A percentile compares a stretch with the other conserved stretches of the same genome.
phyloP scores from a whole-genome alignment of 1,140 invertebrate genomes.

The Aphaenogaster ashmeadi region DNA sequence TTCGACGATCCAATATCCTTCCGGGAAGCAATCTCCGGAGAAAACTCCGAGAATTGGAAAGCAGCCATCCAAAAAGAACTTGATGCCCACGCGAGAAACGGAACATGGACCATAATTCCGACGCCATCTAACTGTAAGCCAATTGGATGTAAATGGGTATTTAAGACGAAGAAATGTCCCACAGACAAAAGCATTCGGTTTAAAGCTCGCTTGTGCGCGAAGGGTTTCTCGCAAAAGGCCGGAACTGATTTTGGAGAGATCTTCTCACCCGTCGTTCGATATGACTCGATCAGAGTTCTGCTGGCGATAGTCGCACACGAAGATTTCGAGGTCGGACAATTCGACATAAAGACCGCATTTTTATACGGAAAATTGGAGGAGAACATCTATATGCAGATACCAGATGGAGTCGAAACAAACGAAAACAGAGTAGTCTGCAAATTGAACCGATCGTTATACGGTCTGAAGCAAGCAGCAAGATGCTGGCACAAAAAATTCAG shows the following conservation, averaged over 20 bases:
- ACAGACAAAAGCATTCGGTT: background rate
- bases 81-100: slow-evolving; percentile 74
- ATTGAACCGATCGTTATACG: slow-evolving; percentile 77
- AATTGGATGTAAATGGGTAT: slow-evolving; percentile 80
- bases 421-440: slow-evolving; percentile 59
- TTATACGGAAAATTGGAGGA: background rate
- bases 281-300: slow-evolving; percentile 21
- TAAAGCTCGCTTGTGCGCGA: slow-evolving; percentile 60
- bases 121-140: slow-evolving; percentile 36
- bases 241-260: slow-evolving; percentile 24
- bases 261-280: slow-evolving; percentile 39
- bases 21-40: slow-evolving; percentile 77
- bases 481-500: slow-evolving; percentile 62
- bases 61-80: slow-evolving; percentile 82
- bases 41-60: slow-evolving; percentile 76
- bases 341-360: slow-evolving; percentile 1
- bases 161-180: background rate
- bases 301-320: background rate
- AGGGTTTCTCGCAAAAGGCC: slow-evolving; percentile 19
- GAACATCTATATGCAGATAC: slow-evolving; percentile 78
- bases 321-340: slow-evolving; percentile 26
- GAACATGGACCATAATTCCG: slow-evolving; percentile 78
- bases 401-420: slow-evolving; percentile 69
- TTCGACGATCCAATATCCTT: slow-evolving; percentile 68
- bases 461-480: slow-evolving; percentile 68